Conservation (phyloP, 2,797 vertebrate species). For the Rhinoraja longicauda region DNA sequence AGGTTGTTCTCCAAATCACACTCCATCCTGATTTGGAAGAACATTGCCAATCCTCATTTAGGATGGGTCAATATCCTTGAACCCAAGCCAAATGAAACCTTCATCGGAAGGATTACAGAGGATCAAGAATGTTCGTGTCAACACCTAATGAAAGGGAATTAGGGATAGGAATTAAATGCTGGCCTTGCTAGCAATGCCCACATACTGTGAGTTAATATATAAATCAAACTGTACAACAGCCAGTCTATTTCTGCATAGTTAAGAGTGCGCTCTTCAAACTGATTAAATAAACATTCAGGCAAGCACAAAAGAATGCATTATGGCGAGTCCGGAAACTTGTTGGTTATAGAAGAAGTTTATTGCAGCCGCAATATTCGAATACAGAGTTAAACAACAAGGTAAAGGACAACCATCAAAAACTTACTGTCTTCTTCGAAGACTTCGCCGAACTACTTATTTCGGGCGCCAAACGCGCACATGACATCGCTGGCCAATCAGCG, state of each 20-base stretch:
- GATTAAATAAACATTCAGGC: constrained; percentile 25
- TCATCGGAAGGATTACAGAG: not conserved
- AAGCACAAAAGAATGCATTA: constrained; percentile 20
- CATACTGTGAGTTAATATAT: not conserved
- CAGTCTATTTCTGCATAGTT: not conserved
- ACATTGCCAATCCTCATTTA: not conserved
- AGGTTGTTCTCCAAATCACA: not conserved
- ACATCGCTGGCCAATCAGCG: no score
- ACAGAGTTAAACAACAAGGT: no score
- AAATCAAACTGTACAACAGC: not conserved
- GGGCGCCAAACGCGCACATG: no score
- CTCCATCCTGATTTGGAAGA: not conserved
- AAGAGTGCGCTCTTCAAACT: not conserved
- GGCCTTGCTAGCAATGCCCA: not conserved
- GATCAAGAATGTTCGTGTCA: not conserved
- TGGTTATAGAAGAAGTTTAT: no score
- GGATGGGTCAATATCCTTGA: not conserved
- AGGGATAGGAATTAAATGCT: not conserved
- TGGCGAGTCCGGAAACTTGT: no score
- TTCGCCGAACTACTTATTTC: no score
- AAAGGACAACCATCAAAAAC: no score
- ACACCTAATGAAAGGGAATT: not conserved
- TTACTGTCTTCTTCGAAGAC: no score
- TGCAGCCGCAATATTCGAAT: no score
- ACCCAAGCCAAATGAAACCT: not conserved